These are phyloP conservation scores for Oplegnathus fasciatus DNA, from an alignment of 2,113 vertebrate genomes.

Conservation along the genomic window DNA sequence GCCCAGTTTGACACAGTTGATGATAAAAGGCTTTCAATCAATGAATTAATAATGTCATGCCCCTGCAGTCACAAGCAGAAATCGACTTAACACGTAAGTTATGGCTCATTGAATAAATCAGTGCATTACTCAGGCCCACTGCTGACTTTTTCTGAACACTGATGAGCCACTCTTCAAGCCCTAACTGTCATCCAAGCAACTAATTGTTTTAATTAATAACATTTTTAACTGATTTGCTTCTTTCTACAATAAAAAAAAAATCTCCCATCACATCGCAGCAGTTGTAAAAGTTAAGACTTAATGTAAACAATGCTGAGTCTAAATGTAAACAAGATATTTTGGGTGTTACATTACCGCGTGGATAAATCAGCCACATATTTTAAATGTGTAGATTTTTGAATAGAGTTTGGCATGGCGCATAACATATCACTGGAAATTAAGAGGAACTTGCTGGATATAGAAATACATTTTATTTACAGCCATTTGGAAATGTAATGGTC, in stretches of 20 bases:
- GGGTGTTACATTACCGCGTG: not conserved
- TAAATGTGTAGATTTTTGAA: not conserved
- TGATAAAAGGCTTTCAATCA: not conserved
- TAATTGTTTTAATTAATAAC: not conserved
- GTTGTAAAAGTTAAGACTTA: not conserved
- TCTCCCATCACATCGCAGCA: too few relatives aligned
- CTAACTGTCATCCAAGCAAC: not conserved
- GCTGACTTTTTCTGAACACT: not conserved
- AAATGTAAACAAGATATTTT: not conserved
- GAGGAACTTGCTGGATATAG: not conserved
- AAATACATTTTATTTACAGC: not conserved
- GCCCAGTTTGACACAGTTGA: not conserved
- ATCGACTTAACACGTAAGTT: not conserved
- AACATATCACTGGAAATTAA: not conserved
- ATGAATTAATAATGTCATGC: not conserved
- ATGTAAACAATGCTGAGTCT: not conserved
- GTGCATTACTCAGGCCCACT: not conserved
- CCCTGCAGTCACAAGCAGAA: not conserved
- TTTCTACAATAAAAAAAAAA: not conserved
- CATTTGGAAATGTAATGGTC: not conserved
- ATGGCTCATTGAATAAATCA: conserved; percentile 9
- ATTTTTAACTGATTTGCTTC: not conserved
- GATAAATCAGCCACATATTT: not conserved
- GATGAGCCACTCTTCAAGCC: not conserved
- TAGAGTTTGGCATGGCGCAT: not conserved